Base-by-base conservation (phyloP, 2,888 invertebrate genomes). In the Drosophila pegasa region DNA sequence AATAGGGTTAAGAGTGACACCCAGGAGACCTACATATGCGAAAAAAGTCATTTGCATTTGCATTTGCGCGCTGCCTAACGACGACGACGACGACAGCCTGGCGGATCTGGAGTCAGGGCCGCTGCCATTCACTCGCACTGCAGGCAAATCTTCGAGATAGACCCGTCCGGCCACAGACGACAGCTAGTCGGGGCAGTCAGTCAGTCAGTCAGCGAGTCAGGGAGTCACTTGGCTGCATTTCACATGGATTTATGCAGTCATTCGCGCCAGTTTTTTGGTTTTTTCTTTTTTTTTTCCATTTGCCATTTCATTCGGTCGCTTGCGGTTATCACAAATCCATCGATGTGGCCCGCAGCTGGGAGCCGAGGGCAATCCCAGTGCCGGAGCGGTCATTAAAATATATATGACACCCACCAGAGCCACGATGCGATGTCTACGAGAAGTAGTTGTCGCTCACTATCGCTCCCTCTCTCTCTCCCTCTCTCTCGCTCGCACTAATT, bases 1-100 rank as follows among this genome's bases (percentile, higher is more conserved):
- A 85, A 85, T 80, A 87, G 78, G 85, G 85, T 85, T 85, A 88
- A 85, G 85, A 88, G 85, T 87, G 85, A 87, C 85, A 85, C 88
- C 84, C 85, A 76, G 66, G 80, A 88, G 88, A 84, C 84, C 84
- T 79, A 84, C 88, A 84, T 87, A 87, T 76, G 86, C 79, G 54
- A 58, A 51, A 51, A n/a, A 62, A 45, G 83, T 83, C 83, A 83
- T 83, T 85, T 88, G 89, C 87, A 88, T 85, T 88, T 79, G 67
- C 43, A 45, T 45, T 45, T 16, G 47, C 47, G 47, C 47, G 47
- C 60, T n/a, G 67, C 69, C 81, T 85, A 85, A 85, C 84, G 88
- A 83, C 68, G 70, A 48, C 57, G 60, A 56, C 47, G 70, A 48
- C 57, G 60, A 56, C 47, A 10, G 55, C 56, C 35, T 40, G 18